Evolutionary conservation across 2,797 vertebrate genomes (phyloP), one percentile per base, ranked within the genome.

Genomic region (Rachycentron canadum): DNA sequence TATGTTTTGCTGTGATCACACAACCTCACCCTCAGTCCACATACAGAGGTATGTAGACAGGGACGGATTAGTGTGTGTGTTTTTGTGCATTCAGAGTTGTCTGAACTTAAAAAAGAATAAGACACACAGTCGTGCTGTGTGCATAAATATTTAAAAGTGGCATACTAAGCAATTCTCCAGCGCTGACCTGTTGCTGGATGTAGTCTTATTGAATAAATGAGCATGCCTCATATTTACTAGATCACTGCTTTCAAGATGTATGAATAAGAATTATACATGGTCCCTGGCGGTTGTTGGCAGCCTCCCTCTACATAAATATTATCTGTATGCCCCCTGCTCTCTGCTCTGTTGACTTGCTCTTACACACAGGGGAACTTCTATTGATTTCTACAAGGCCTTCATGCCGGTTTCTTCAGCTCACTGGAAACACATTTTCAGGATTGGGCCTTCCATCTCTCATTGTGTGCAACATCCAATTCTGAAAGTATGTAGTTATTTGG

Each of bases 211-310:
- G 75, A 91, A 88, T 86, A 90, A 84, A 86, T 86, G 78, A 90
- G 72, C 73, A 55, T 64, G 76, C 76, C 70, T 86, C 75, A 71
- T 89, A 91, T 93, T 91, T 91, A 89, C 82, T 74, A 90, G 87
- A 85, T 90, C 84, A 88, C 84, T 81, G 80, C 86, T 86, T 89
- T 88, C 85, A 82, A 90, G 91, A 90, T 87, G 87, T 78, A 91
- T 94, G 88, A 94, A 92, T 93, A 88, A 89, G 93, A 94, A 92
- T 92, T 90, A 92, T 88, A 92, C 88, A 93, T 90, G 89, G 78
- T 93, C 93, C 83, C 88, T 63, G 71, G 82, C 34, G 89, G 84
- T 82, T 82, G 78, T 90, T 89, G 88, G 90, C 81, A 78, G 89
- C 76, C 73, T 81, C 79, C 73, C 65, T 91, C 90, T 91, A 90